Evolutionary conservation across 2,888 invertebrate genomes (phyloP), one percentile per base, ranked within the genome.

Genomic region (Apamea epomidion): DNA sequence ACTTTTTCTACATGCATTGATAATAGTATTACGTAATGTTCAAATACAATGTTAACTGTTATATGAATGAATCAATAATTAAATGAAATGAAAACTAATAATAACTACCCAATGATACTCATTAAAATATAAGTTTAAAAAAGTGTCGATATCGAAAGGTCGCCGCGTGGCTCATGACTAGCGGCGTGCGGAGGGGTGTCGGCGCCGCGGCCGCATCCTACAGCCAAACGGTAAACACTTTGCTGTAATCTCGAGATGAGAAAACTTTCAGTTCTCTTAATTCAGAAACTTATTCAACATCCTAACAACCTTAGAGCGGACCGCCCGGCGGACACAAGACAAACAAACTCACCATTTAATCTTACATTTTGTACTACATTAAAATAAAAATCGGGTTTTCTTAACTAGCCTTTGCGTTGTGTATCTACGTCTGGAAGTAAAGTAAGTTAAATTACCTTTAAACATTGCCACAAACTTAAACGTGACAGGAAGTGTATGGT

Each of bases 211-310:
- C 94, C 94, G 94, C 96, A 93, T 95, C 96, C 94, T 94, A 93
- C 95, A 96, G 96, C 97, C 97, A 95, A 97, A 97, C 97, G 97
- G 97, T 97, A 97, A 97, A 97, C 97, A 97, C 97, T 97, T 97
- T 95, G 97, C 97, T 96, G 97, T 97, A 97, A 97, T 97, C 97
- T 97, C 96, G 95, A 97, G 97, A 97, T 97, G 97, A 97, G 97
- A 97, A 97, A 97, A 97, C 97, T 97, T 97, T 97, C 97, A 97
- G 97, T 97, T 96, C 97, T 97, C 97, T 97, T 97, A 97, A 97
- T 97, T 97, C 97, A 97, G 96, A 97, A 97, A 97, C 97, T 97
- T 97, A 97, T 97, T 97, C 97, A 97, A 97, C 96, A 97, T 95
- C 96, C 96, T 97, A 97, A 97, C 97, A 96, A 97, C 96, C 97